A percentile compares a stretch with the other conserved stretches of the same genome.
These are phyloP conservation scores for Anagyrus pseudococci DNA, from an alignment of 2,888 invertebrate genomes.

Conservation along the genomic window DNA sequence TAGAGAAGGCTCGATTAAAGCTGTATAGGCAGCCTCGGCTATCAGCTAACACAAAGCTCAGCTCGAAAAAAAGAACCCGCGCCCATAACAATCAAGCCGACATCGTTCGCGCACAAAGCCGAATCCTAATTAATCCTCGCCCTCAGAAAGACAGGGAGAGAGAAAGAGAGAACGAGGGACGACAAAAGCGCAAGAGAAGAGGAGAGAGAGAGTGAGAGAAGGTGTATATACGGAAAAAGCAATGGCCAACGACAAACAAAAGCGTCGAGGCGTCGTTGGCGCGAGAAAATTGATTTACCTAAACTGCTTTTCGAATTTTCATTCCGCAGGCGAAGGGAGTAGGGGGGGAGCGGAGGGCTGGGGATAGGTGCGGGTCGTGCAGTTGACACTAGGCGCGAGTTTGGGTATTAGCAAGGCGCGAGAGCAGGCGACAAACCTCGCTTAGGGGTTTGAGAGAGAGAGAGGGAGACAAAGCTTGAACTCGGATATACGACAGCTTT, in stretches of 20 bases:
- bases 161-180: not conserved
- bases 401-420: no score
- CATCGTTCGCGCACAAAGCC: no score
- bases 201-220: not conserved
- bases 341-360: no score
- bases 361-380: constrained; percentile 1
- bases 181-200: not conserved
- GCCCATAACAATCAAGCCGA: no score
- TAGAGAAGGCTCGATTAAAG: no score
- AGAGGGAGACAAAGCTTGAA: constrained; percentile 16
- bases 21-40: no score
- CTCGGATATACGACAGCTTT: no score
- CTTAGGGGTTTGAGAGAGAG: not conserved
- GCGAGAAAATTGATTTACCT: constrained; percentile 47
- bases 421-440: not conserved
- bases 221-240: not conserved
- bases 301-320: constrained; percentile 54
- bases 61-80: no score
- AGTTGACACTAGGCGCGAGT: constrained; percentile 24
- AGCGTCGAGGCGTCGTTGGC: not conserved
- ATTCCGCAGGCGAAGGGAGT: constrained; percentile 37
- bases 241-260: not conserved
- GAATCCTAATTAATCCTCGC: not conserved
- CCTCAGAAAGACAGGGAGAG: not conserved
- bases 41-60: no score